Percentiles rank a stretch among this genome's conserved stretches.
Evolutionary conservation across 2,797 vertebrate genomes (phyloP).

Genomic region (Thunnus albacares): DNA sequence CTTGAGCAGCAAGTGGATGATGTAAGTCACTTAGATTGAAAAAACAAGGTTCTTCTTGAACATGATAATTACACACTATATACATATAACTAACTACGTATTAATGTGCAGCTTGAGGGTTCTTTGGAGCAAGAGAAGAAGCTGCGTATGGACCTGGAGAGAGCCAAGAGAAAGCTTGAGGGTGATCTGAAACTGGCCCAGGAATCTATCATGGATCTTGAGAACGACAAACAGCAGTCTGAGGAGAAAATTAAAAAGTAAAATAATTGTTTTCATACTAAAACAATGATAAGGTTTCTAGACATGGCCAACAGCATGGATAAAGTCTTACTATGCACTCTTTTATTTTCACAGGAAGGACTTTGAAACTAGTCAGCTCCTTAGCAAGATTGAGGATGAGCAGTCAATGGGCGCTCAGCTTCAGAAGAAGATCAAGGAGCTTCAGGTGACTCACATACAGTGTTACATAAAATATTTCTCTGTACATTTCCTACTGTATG

Average conservation of each 20-base stretch:
- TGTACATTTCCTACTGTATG: background rate
- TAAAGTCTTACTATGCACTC: background rate
- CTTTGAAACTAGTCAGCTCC: slow-evolving; percentile 90
- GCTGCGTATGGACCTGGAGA: slow-evolving; percentile 89
- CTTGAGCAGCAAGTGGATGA: slow-evolving; percentile 93
- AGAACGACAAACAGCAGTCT: slow-evolving; percentile 90
- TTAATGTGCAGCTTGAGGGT: slow-evolving; percentile 85
- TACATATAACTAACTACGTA: background rate
- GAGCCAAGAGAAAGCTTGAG: slow-evolving; percentile 91
- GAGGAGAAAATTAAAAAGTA: slow-evolving; percentile 93
- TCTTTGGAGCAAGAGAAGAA: slow-evolving; percentile 93
- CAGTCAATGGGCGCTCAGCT: slow-evolving; percentile 88
- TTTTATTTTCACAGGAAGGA: slow-evolving; percentile 85
- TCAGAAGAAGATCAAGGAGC: slow-evolving; percentile 94
- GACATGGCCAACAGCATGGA: background rate
- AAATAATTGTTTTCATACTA: background rate
- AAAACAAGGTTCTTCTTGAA: background rate
- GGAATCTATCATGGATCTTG: slow-evolving; percentile 89
- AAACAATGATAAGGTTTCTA: background rate
- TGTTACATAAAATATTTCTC: background rate
- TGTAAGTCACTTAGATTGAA: slow-evolving; percentile 67
- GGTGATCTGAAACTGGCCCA: slow-evolving; percentile 91
- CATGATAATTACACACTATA: background rate
- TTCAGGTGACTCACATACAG: slow-evolving; percentile 84
- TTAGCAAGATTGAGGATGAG: slow-evolving; percentile 91